Conservation (phyloP, 2,113 vertebrate genomes). For the Peromyscus maniculatus region DNA sequence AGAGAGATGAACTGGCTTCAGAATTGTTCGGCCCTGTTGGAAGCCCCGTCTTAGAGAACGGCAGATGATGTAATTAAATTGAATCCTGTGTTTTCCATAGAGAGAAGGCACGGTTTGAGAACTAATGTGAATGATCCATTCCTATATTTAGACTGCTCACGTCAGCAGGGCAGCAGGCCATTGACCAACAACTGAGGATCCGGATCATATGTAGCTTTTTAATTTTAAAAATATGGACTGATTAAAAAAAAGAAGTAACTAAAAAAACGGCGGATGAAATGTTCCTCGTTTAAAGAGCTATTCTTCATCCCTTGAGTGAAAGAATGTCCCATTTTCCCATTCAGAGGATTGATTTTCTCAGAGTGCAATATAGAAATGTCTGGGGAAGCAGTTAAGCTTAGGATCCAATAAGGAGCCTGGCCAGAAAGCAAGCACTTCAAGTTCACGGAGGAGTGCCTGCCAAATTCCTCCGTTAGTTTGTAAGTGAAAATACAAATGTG, state of each 20-base stretch:
- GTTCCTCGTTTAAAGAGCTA: constrained; percentile 41
- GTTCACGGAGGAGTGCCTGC: not conserved
- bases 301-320: constrained; percentile 48
- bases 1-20: constrained; percentile 57
- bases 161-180: not conserved
- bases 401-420: constrained; percentile 39
- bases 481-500: constrained; percentile 78
- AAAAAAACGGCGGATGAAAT: constrained; percentile 15
- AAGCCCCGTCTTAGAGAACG: constrained; percentile 73
- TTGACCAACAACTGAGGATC: not conserved
- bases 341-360: constrained; percentile 44
- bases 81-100: constrained; percentile 77
- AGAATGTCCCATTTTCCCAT: constrained; percentile 56
- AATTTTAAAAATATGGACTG: constrained; percentile 65
- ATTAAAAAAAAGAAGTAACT: constrained; percentile 19
- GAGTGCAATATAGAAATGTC: constrained; percentile 38
- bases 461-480: constrained; percentile 51
- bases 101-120: constrained; percentile 75
- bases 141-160: constrained; percentile 63
- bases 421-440: constrained; percentile 45
- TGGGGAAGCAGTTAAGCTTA: constrained; percentile 74
- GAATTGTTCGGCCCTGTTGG: constrained; percentile 80
- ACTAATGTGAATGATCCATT: constrained; percentile 64
- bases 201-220: constrained; percentile 10
- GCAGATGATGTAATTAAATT: constrained; percentile 78